These are phyloP conservation scores for Limnephilus lunatus DNA, from an alignment of 2,888 invertebrate species.

Conservation along the genomic window DNA sequence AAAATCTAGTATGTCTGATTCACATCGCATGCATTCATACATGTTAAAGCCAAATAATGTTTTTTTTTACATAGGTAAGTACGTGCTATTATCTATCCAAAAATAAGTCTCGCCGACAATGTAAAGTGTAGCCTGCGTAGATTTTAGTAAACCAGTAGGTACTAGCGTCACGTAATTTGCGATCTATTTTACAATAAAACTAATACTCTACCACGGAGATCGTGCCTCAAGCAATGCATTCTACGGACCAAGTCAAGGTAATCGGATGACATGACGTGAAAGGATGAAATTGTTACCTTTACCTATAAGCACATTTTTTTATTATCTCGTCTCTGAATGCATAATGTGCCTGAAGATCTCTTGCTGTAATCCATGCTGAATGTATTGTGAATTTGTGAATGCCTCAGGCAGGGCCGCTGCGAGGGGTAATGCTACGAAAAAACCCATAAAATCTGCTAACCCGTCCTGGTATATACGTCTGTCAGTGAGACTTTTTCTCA, in stretches of 20 bases:
- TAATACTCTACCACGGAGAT: constrained; percentile 7
- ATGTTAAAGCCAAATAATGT: not conserved
- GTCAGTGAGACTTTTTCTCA: too few relatives aligned
- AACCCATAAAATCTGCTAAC: not conserved
- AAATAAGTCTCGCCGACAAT: not conserved
- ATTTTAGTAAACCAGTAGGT: not conserved
- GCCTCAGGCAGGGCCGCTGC: not conserved
- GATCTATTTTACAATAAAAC: constrained; percentile 27
- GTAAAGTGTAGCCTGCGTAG: not conserved
- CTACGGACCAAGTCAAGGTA: constrained; percentile 49
- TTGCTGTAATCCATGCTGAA: not conserved
- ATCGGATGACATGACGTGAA: constrained; percentile 54
- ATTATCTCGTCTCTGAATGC: not conserved
- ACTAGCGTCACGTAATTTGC: constrained; percentile 23
- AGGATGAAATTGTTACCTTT: constrained; percentile 29
- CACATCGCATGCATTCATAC: not conserved
- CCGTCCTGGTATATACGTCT: not conserved
- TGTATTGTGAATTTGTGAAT: not conserved
- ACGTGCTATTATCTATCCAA: not conserved
- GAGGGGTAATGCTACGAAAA: not conserved
- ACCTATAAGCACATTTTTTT: not conserved
- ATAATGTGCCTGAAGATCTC: not conserved
- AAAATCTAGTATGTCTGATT: too few relatives aligned
- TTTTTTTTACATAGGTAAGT: not conserved
- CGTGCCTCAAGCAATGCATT: constrained; percentile 45